Base-by-base conservation (phyloP, 2,113 vertebrate species). In the Gracilinanus agilis region DNA sequence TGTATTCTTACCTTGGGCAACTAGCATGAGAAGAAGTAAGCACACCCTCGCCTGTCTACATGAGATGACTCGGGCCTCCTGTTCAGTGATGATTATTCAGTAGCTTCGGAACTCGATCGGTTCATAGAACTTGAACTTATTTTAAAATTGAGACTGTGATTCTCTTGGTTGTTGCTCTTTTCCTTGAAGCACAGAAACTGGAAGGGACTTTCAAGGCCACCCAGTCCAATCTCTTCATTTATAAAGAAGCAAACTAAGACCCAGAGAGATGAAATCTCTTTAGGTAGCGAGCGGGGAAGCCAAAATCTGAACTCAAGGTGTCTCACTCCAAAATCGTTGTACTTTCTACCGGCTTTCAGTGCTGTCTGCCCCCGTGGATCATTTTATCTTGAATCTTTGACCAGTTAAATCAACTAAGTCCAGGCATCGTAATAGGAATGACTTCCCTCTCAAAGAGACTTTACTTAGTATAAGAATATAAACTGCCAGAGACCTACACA, bases 371-470 rank as follows among this genome's bases (percentile, higher is more conserved):
- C 53, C 29, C 92, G 54, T 93, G 94, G 55, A 83, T 56, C 95
- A 3, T 56, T 94, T 92, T 92, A 53, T 67, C 95, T 94, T 55
- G 93, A 13, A 24, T 96, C 94, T 95, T 67, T 96, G 29, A n/a
- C 88, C 90, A 88, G 96, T 92, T 96, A 95, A 94, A 94, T 93
- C 94, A 53, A 92, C 21, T 88, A 90, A 95, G 55, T 61, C 44
- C 25, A 89, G 53, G 25, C 11, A 89, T 9, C 91, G 61, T 3
- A 95, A 56, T 91, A 25, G 25, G 3, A 93, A 13, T 67, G 92
- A 40, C 29, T 94, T 93, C 21, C 53, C 53, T n/a, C 92, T 94
- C 34, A 95, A 94, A 91, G 24, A 88, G 88, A 58, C 44, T 12
- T 61, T 89, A 75, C n/a, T 90, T 92, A 89, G 9, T 90, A 2